Conservation (phyloP, 2,888 invertebrate genomes). For the Synergus japonicus region DNA sequence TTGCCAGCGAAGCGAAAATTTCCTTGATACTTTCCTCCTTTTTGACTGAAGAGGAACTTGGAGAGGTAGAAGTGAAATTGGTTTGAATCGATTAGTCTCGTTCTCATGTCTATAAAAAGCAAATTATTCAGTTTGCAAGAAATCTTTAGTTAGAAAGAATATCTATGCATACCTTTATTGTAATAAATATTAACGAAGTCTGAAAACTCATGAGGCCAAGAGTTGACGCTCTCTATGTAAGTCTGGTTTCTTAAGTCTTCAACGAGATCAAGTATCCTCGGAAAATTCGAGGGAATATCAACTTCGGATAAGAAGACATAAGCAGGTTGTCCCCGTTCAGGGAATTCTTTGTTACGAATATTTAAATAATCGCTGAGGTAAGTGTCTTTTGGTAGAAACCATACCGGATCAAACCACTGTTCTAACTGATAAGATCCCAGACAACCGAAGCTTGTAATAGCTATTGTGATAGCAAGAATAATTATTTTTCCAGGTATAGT, state of each 20-base stretch:
- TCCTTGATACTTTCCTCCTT: constrained; percentile 84
- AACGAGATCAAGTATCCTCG: constrained; percentile 80
- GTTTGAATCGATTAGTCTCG: constrained; percentile 77
- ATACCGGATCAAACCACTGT: constrained; percentile 88
- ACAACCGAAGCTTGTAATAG: constrained; percentile 82
- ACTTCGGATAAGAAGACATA: constrained; percentile 83
- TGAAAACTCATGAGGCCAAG: constrained; percentile 84
- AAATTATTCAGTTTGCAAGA: neutral
- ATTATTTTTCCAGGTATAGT: constrained; percentile 83
- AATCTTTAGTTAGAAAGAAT: neutral
- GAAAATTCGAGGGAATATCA: constrained; percentile 82
- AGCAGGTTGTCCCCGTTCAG: constrained; percentile 82
- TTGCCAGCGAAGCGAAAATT: constrained; percentile 83
- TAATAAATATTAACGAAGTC: constrained; percentile 81
- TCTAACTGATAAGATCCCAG: constrained; percentile 83
- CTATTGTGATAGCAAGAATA: constrained; percentile 81
- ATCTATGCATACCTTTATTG: constrained; percentile 77
- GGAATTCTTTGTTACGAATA: constrained; percentile 82
- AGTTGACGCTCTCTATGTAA: constrained; percentile 79
- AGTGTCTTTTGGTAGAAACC: constrained; percentile 87
- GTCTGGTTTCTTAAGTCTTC: constrained; percentile 79
- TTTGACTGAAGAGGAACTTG: constrained; percentile 84
- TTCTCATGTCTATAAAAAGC: constrained; percentile 77
- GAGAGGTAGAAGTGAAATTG: constrained; percentile 83
- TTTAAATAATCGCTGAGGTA: constrained; percentile 83